Evolutionary conservation across 1,140 invertebrate species (phyloP).

Genomic region (Polyergus mexicanus): DNA sequence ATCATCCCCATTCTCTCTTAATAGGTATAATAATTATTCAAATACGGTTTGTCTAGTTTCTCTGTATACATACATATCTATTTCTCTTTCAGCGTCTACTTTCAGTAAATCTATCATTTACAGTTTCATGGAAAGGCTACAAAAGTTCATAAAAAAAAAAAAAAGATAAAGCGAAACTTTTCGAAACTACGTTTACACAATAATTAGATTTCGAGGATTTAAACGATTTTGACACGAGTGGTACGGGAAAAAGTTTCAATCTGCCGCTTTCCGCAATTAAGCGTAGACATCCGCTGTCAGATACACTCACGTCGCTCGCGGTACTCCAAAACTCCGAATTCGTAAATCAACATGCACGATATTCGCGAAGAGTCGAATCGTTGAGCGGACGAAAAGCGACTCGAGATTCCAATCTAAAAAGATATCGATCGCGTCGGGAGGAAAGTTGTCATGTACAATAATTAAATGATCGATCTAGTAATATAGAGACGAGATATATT

Average conservation of each 20-base stretch:
- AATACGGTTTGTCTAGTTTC: background rate
- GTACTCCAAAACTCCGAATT: slow-evolving; percentile 59
- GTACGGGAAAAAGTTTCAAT: slow-evolving; percentile 61
- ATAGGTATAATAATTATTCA: background rate
- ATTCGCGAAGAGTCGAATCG: slow-evolving; percentile 43
- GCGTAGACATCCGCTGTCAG: slow-evolving; percentile 59
- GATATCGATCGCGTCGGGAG: too few relatives aligned
- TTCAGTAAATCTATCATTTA: slow-evolving; percentile 4
- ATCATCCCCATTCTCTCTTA: background rate
- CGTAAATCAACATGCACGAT: slow-evolving; percentile 58
- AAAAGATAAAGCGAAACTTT: slow-evolving; percentile 45
- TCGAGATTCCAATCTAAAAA: background rate
- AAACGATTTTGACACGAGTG: slow-evolving; percentile 61
- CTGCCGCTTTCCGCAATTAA: slow-evolving; percentile 57
- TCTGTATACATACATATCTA: too few relatives aligned
- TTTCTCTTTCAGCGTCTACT: background rate
- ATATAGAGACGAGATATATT: slow-evolving; percentile 53
- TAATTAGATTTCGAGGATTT: slow-evolving; percentile 63
- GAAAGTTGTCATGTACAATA: slow-evolving; percentile 18
- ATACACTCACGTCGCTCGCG: slow-evolving; percentile 59
- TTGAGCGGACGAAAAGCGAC: slow-evolving; percentile 11
- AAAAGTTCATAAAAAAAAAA: slow-evolving; percentile 7
- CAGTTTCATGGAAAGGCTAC: background rate
- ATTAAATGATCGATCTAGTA: slow-evolving; percentile 18
- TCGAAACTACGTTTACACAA: slow-evolving; percentile 48